Evolutionary conservation across 2,113 vertebrate genomes (phyloP).

Genomic region (Zapornia atra): DNA sequence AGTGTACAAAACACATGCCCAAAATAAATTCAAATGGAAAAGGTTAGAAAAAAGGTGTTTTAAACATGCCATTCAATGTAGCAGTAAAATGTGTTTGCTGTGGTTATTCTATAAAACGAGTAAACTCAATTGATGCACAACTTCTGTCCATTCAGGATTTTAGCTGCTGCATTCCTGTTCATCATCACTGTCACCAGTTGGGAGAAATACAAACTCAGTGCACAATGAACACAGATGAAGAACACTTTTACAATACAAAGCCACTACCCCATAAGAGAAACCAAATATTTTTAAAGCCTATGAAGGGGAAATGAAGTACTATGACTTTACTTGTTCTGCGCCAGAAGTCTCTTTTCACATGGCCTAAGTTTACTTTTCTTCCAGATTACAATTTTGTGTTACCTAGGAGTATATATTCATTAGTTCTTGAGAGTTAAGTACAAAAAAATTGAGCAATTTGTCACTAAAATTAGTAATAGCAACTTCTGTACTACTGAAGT

Average conservation of each 20-base stretch:
- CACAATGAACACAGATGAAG: background rate
- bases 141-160: background rate
- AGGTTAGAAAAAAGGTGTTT: background rate
- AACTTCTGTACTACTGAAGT: background rate
- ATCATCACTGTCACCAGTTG: background rate
- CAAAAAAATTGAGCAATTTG: background rate
- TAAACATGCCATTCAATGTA: background rate
- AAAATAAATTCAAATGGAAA: slow-evolving; percentile 1
- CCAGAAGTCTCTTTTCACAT: background rate
- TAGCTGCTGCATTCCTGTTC: background rate
- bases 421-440: background rate
- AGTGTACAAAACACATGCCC: background rate
- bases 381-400: background rate
- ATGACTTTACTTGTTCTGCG: background rate
- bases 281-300: background rate
- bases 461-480: background rate
- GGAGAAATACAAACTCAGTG: background rate
- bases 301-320: background rate
- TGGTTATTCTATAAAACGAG: background rate
- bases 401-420: background rate
- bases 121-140: background rate
- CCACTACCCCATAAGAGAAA: background rate
- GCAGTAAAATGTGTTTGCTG: background rate
- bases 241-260: background rate
- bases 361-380: background rate